Base-by-base conservation (phyloP, 2,888 invertebrate species). In the Teleiodes luculella region DNA sequence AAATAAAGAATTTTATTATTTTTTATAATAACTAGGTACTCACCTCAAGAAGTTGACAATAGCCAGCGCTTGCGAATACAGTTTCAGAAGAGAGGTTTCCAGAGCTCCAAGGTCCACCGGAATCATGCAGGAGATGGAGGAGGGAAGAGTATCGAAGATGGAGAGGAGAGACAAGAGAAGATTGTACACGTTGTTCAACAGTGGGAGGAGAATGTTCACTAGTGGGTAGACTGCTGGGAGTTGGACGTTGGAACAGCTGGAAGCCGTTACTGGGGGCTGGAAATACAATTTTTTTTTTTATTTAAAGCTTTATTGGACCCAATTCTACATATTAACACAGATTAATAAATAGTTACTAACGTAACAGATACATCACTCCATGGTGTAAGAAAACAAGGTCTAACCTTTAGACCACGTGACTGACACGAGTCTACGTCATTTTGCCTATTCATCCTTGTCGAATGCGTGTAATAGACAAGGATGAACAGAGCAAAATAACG, bases 101-200 rank as follows among this genome's bases (percentile, higher is more conserved):
- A 89, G 60, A 0, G 88, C 87, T 0, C 83, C 78, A 0, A 89
- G 57, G 54, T 89, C 88, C 0, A 89, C 83, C 0, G 88, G 88
- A 5, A 89, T 86, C 20, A 87, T 61, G 46, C 80, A 79, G 64
- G 82, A 83, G 31, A 89, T 75, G 0, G 84, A 76, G 0, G 88
- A 72, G 0, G 88, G 88, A 0, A 89, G 70, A 0, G 87, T 86
- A 59, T 89, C 88, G 62, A 89, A 88, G 57, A 88, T 86, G 0
- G 88, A 88, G 0, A 89, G 76, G 0, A 89, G 75, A 0, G 88
- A 86, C 0, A 89, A 71, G 0, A 89, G 78, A 1, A 89, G 80
- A 54, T 88, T 89, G 71, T 89, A 89, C 0, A 89, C 89, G 69
- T 88, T 89, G 71, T 89, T 89, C 0, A 89, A 62, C 0, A 89